Base-by-base conservation (phyloP, 2,888 invertebrate genomes). In the Drosophila monieri region DNA sequence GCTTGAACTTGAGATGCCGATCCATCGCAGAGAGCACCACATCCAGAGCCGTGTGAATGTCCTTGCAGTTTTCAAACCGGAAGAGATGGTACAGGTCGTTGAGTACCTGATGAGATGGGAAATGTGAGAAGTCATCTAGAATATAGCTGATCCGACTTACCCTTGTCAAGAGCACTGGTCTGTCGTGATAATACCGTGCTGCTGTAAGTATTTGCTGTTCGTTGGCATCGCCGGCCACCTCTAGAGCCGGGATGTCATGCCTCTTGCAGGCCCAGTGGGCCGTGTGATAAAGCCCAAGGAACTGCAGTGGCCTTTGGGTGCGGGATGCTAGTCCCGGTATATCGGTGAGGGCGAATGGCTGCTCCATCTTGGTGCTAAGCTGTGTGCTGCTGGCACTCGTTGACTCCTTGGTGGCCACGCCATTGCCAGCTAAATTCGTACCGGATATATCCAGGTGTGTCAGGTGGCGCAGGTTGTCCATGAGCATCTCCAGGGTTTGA, bases 391-490 rank as follows among this genome's bases (percentile, higher is more conserved):
- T 86, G 43, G 74, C 62, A 65, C 77, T 86, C 18, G 85, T 88
- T 3, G 90, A 88, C 59, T 92, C 92, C 64, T 92, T 92, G 70
- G 92, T 92, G 89, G 95, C 95, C 25, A 95, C 95, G 48, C 97
- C 97, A 56, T 94, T 94, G 12, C 98, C 97, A 41, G 98, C 97
- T 74, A 99, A 93, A 93, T 99, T 98, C 15, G 99, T 99, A 12
- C 98, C 98, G 3, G 98, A 98, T 89, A 99, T 97, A 92, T 99
- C 99, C 80, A 99, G 92, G 23, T 96, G 96, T 43, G 94, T 94
- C 65, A 99, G 92, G 53, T 94, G 91, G 0, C 96, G 95, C 80
- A 99, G 93, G 88, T 93, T 94, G 53, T 93, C 93, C 10, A 98
- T 94, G 37, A 99, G 92, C 77, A 93, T 93, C 21, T 94, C 92